Percentiles rank a stretch among this genome's conserved stretches.
Conservation (phyloP, 2,797 vertebrate species). For the Betta splendens region DNA sequence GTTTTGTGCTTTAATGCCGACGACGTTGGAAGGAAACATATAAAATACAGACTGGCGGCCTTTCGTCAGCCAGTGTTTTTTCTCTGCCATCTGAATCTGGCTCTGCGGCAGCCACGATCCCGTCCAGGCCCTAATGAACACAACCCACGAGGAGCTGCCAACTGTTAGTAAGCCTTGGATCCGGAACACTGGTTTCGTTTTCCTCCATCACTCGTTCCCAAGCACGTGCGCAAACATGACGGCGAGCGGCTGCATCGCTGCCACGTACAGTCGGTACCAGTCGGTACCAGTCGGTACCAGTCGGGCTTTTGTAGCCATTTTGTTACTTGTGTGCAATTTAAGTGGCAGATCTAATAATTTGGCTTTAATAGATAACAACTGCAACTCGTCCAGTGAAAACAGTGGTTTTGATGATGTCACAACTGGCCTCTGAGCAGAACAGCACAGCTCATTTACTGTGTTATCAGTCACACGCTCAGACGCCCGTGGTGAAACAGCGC, state of each 20-base stretch:
- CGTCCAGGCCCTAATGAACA: slow-evolving; percentile 41
- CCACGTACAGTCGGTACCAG: background rate
- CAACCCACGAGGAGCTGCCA: slow-evolving; percentile 24
- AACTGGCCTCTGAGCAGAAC: too few species aligned
- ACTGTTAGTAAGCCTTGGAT: slow-evolving; percentile 33
- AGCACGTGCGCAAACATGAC: slow-evolving; percentile 2
- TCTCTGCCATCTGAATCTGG: slow-evolving; percentile 26
- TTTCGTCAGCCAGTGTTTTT: slow-evolving; percentile 24
- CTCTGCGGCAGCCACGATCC: slow-evolving; percentile 15
- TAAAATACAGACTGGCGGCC: slow-evolving; percentile 6
- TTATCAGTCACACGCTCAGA: background rate
- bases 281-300: background rate
- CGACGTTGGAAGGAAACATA: slow-evolving; percentile 11
- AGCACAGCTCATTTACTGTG: too few species aligned
- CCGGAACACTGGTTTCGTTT: slow-evolving; percentile 12
- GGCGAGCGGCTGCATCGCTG: slow-evolving; percentile 2
- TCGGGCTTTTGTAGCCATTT: background rate
- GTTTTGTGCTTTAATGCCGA: slow-evolving; percentile 1
- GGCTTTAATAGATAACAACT: too few species aligned
- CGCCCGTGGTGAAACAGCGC: too few species aligned
- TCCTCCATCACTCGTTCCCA: slow-evolving; percentile 6
- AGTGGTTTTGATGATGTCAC: too few species aligned
- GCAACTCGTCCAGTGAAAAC: too few species aligned
- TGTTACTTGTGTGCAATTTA: background rate
- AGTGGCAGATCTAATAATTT: background rate